Conservation (phyloP, 2,797 vertebrate species). For the Sphenodon punctatus region DNA sequence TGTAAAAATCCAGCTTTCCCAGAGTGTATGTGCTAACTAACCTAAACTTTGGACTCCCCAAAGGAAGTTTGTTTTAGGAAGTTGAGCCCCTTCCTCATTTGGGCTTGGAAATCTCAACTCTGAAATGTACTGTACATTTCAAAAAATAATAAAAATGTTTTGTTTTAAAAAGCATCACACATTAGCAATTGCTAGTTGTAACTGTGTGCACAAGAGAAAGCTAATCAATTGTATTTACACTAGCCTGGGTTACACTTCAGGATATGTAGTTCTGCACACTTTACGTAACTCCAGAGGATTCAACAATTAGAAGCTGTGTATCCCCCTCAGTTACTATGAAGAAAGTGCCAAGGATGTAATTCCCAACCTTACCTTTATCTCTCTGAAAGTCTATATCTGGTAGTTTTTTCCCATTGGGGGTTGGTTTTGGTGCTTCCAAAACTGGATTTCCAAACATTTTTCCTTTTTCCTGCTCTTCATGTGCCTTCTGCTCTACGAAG, state of each 20-base stretch:
- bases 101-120: neutral
- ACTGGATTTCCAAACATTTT: neutral
- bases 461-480: neutral
- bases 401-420: neutral
- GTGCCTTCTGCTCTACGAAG: neutral
- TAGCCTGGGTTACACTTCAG: neutral
- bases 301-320: neutral
- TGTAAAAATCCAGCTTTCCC: neutral
- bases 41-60: neutral
- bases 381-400: slow-evolving; percentile 13
- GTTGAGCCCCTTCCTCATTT: neutral
- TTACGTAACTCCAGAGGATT: neutral
- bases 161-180: too few species aligned
- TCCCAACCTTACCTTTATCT: slow-evolving; percentile 44
- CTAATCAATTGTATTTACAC: neutral
- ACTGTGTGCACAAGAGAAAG: neutral
- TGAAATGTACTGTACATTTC: too few species aligned
- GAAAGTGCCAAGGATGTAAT: neutral
- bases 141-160: too few species aligned
- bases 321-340: neutral
- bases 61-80: neutral
- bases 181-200: neutral
- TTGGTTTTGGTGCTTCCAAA: neutral
- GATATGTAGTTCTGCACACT: neutral
- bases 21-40: neutral